A percentile compares a stretch with the other conserved stretches of the same genome.
phyloP scores from a whole-genome alignment of 2,113 vertebrate genomes.

The Cyprinodon variegatus region DNA sequence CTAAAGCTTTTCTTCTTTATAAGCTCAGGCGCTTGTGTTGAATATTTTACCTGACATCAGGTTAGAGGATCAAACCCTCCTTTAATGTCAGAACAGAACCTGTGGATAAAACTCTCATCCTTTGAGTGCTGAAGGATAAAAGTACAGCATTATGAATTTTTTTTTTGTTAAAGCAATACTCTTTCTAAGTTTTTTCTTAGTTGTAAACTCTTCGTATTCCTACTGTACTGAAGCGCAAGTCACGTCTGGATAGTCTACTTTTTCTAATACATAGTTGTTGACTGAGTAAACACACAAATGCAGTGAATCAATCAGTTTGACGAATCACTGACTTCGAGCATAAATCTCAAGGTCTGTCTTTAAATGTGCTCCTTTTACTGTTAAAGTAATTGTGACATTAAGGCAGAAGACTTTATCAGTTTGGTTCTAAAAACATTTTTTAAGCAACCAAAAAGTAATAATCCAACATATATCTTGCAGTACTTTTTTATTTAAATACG shows the following conservation, averaged over 20 bases:
- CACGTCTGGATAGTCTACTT: neutral
- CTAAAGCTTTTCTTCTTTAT: conserved; percentile 9
- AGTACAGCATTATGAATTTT: neutral
- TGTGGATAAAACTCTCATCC: conserved; percentile 18
- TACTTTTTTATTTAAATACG: no score
- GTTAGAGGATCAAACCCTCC: conserved; percentile 27
- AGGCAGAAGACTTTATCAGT: no score
- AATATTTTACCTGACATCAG: conserved; percentile 30
- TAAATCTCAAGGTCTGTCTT: neutral
- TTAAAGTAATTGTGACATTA: neutral
- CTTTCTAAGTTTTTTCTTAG: neutral
- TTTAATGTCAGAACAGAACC: conserved; percentile 29
- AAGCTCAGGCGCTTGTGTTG: conserved; percentile 12
- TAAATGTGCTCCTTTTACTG: neutral
- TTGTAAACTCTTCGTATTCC: neutral
- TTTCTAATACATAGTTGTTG: neutral
- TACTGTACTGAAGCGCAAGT: no score
- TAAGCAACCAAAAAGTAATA: no score
- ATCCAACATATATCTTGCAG: no score
- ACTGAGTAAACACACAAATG: no score
- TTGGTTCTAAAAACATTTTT: no score
- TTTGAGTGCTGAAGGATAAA: neutral
- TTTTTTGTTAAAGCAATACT: neutral
- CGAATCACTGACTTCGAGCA: neutral
- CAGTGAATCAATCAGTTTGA: no score